phyloP scores from a whole-genome alignment of 37 sponge, comb jelly and placozoan genomes.

The Axinella damicornis region DNA sequence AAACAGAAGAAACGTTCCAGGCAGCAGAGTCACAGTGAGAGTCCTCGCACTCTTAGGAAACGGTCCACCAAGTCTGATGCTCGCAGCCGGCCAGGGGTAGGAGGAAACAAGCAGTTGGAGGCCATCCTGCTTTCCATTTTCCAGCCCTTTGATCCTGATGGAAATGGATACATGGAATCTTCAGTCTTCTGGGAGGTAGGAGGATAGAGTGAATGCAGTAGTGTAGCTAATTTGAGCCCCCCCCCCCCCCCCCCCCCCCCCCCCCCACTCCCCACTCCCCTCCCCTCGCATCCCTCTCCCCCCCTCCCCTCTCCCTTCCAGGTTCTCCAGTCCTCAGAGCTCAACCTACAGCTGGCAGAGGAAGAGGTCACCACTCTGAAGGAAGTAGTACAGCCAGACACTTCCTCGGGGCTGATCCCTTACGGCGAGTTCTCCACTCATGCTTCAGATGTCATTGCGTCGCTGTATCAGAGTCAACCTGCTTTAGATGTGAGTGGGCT shows the following conservation, averaged over 20 bases:
- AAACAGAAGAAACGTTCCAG: conserved; percentile 25
- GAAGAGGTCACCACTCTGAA: conserved; percentile 49
- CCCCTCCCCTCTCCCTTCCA: neutral
- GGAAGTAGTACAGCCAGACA: conserved; percentile 24
- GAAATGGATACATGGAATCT: conserved; percentile 38
- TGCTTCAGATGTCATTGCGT: conserved; percentile 41
- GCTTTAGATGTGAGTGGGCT: conserved; percentile 3
- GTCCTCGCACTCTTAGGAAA: neutral
- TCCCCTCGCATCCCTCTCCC: no score
- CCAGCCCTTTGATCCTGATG: conserved; percentile 38
- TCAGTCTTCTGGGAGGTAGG: conserved; percentile 54
- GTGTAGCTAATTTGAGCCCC: neutral
- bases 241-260: neutral
- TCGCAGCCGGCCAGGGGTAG: neutral
- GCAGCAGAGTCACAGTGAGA: neutral
- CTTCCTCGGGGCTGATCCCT: conserved; percentile 28
- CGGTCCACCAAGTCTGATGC: neutral
- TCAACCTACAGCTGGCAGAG: conserved; percentile 51
- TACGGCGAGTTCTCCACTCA: conserved; percentile 57
- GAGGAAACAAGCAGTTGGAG: conserved; percentile 23
- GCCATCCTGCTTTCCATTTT: conserved; percentile 30
- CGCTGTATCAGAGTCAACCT: conserved; percentile 51
- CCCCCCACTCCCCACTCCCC: no score
- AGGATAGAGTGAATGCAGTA: neutral
- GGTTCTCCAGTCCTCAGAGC: conserved; percentile 48